Percentiles rank a stretch among this genome's conserved stretches.
These are phyloP conservation scores for Enteromius trimaculatus DNA, from an alignment of 2,797 vertebrate species.

Conservation along the genomic window DNA sequence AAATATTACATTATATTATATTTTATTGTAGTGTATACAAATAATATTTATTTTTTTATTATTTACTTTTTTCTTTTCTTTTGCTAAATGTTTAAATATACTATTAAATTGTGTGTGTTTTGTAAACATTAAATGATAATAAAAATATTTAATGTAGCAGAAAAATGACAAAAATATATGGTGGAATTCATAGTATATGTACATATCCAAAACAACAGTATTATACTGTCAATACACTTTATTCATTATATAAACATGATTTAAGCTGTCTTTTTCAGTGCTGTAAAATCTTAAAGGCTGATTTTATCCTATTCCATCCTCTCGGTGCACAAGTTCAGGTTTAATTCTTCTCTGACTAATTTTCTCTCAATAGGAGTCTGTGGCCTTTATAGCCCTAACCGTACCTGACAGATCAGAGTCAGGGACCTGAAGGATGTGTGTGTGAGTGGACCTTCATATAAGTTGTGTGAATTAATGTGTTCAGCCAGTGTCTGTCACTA, in stretches of 20 bases:
- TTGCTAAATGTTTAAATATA: not conserved
- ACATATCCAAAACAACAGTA: no score
- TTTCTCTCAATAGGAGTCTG: constrained; percentile 5
- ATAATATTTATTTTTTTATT: no score
- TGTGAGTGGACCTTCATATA: constrained; percentile 26
- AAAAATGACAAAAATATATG: not conserved
- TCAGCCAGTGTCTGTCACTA: constrained; percentile 47
- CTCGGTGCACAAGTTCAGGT: not conserved
- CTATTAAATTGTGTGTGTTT: not conserved
- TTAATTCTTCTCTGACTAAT: constrained; percentile 16
- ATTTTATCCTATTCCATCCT: not conserved
- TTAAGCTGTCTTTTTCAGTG: not conserved
- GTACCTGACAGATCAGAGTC: constrained; percentile 47
- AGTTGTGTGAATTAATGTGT: constrained; percentile 2
- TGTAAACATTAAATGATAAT: not conserved
- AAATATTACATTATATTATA: no score
- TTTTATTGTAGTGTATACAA: no score
- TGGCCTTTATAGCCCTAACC: constrained; percentile 44
- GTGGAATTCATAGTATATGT: not conserved
- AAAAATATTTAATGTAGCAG: not conserved
- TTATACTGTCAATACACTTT: not conserved
- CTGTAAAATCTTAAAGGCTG: not conserved
- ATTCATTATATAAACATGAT: not conserved
- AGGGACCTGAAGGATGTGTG: constrained; percentile 39
- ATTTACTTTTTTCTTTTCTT: not conserved